phyloP scores from a whole-genome alignment of 1,140 invertebrate species.

The Drosophila burlai region DNA sequence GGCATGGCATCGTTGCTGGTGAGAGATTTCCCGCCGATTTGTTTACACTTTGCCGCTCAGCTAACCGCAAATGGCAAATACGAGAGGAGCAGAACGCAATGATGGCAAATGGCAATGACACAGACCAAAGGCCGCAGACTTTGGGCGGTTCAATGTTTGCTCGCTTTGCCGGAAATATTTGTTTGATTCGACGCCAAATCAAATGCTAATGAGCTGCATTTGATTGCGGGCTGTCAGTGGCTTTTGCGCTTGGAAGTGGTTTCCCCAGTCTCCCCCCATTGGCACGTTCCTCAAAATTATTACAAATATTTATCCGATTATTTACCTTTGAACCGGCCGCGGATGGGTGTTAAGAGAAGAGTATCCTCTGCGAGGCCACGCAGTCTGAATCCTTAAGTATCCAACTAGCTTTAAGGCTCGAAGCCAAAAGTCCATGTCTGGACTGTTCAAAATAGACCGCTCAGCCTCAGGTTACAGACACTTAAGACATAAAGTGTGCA shows the following conservation, averaged over 20 bases:
- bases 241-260: slow-evolving; percentile 23
- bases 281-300: slow-evolving; percentile 23
- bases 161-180: slow-evolving; percentile 66
- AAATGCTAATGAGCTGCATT: slow-evolving; percentile 71
- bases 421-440: slow-evolving; percentile 48
- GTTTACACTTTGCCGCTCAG: slow-evolving; percentile 53
- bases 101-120: slow-evolving; percentile 53
- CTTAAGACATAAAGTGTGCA: slow-evolving; percentile 46
- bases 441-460: slow-evolving; percentile 52
- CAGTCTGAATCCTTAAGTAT: slow-evolving; percentile 59
- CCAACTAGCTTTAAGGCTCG: slow-evolving; percentile 66
- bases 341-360: slow-evolving; percentile 16
- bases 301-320: slow-evolving; percentile 73
- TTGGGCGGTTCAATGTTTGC: slow-evolving; percentile 60
- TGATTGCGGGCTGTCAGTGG: slow-evolving; percentile 50
- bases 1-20: slow-evolving; percentile 3
- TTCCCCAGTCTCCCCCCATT: slow-evolving; percentile 3
- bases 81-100: neutral
- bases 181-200: slow-evolving; percentile 62
- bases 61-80: slow-evolving; percentile 41
- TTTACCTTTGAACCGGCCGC: slow-evolving; percentile 71
- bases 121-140: slow-evolving; percentile 25
- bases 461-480: slow-evolving; percentile 72
- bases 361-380: slow-evolving; percentile 32
- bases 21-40: slow-evolving; percentile 33